Percentiles rank a stretch among this genome's conserved stretches.
Evolutionary conservation across 1,140 invertebrate genomes (phyloP).

Genomic region (Cherax destructor): DNA sequence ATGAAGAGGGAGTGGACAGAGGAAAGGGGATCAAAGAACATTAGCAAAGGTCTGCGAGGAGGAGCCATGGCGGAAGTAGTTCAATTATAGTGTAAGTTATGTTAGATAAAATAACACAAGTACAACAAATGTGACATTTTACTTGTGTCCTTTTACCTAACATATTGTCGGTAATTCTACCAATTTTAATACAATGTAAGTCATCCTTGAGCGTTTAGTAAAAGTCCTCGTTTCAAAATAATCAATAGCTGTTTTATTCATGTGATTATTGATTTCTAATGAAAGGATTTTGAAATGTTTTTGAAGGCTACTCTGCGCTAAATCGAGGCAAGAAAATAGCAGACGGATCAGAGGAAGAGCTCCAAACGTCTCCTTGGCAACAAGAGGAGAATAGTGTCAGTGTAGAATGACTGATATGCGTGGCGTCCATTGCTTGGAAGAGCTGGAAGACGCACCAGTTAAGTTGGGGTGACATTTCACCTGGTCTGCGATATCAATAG

Average conservation of each 20-base stretch:
- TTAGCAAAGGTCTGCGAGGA: neutral
- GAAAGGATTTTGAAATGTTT: too few relatives aligned
- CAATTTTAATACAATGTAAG: too few relatives aligned
- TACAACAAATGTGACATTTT: too few relatives aligned
- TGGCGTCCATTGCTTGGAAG: constrained; percentile 34
- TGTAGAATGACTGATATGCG: constrained; percentile 36
- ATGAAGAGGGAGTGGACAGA: constrained; percentile 39
- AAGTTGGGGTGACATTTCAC: constrained; percentile 42
- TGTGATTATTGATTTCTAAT: too few relatives aligned
- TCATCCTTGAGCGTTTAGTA: too few relatives aligned
- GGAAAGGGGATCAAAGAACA: constrained; percentile 53
- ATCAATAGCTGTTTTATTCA: too few relatives aligned
- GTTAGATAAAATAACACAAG: too few relatives aligned
- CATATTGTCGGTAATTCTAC: too few relatives aligned
- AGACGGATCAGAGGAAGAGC: neutral
- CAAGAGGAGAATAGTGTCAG: constrained; percentile 49
- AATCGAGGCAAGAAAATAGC: neutral
- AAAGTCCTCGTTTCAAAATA: too few relatives aligned
- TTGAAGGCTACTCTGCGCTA: too few relatives aligned
- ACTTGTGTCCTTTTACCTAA: too few relatives aligned
- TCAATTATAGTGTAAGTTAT: neutral
- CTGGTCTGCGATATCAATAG: constrained; percentile 32
- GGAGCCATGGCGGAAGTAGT: neutral
- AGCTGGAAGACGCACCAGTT: constrained; percentile 8
- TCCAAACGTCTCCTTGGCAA: constrained; percentile 13